These are phyloP conservation scores for Pituophis catenifer DNA, from an alignment of 2,113 vertebrate genomes.

Conservation along the genomic window DNA sequence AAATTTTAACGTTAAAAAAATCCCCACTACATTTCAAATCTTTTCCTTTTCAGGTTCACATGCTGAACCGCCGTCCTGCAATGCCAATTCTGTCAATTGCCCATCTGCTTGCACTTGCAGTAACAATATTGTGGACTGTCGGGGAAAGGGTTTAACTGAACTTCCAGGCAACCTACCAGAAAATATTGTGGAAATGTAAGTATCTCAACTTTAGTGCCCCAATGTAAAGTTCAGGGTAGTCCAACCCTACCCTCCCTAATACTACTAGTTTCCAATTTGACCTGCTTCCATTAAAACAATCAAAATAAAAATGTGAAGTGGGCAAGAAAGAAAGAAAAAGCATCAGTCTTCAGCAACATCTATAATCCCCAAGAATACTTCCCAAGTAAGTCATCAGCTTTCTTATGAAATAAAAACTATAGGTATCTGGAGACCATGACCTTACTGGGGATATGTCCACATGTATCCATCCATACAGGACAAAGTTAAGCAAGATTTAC, in stretches of 20 bases:
- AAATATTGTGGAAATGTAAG: conserved; percentile 96
- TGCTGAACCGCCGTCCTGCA: conserved; percentile 81
- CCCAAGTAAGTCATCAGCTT: neutral
- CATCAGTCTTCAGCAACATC: neutral
- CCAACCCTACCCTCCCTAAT: neutral
- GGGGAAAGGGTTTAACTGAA: conserved; percentile 88
- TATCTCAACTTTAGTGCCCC: neutral
- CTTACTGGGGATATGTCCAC: neutral
- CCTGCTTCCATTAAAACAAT: neutral
- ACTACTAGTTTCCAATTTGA: neutral
- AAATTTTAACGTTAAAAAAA: neutral
- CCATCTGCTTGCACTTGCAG: conserved; percentile 92
- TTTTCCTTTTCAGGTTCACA: conserved; percentile 73
- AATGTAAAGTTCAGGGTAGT: neutral
- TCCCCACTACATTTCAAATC: neutral
- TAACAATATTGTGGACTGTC: conserved; percentile 95
- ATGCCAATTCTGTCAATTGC: conserved; percentile 85
- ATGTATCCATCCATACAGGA: neutral
- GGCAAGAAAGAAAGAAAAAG: neutral
- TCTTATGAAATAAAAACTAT: neutral
- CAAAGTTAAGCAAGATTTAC: neutral
- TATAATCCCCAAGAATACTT: neutral
- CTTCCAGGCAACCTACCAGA: conserved; percentile 94
- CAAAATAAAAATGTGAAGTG: neutral
- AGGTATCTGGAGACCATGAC: neutral